A percentile compares a stretch with the other conserved stretches of the same genome.
Conservation (phyloP, 2,888 invertebrate species). For the Fissipunctia ypsillon region DNA sequence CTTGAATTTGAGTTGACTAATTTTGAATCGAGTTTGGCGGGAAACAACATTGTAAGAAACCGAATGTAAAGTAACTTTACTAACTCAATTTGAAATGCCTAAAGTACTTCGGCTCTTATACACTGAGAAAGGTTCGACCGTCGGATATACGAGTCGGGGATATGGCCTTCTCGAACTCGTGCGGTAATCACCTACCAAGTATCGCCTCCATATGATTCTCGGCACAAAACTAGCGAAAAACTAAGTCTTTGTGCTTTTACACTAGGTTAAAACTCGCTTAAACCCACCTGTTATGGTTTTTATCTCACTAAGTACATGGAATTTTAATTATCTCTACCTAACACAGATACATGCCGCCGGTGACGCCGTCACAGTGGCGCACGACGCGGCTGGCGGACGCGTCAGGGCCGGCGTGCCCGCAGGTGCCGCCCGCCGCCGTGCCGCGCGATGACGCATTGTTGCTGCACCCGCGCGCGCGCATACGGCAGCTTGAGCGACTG, state of each 20-base stretch:
- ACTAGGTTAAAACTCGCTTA: neutral
- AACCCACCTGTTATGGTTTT: neutral
- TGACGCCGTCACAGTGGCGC: constrained; percentile 97
- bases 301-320: neutral
- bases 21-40: constrained; percentile 10
- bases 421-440: constrained; percentile 90
- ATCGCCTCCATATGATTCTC: neutral
- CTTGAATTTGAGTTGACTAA: neutral
- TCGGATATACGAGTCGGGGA: neutral
- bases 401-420: constrained; percentile 96
- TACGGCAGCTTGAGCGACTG: constrained; percentile 95
- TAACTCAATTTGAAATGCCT: neutral
- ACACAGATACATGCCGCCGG: constrained; percentile 97
- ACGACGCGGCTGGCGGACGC: constrained; percentile 95
- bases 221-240: neutral
- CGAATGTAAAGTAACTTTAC: neutral
- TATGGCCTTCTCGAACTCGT: neutral
- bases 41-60: neutral
- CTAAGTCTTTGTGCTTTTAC: neutral
- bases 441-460: constrained; percentile 92
- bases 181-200: neutral
- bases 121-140: neutral
- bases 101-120: neutral
- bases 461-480: constrained; percentile 95
- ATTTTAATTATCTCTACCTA: neutral